Conservation (phyloP, 1,140 invertebrate species). For the Drosophila pruinosa region DNA sequence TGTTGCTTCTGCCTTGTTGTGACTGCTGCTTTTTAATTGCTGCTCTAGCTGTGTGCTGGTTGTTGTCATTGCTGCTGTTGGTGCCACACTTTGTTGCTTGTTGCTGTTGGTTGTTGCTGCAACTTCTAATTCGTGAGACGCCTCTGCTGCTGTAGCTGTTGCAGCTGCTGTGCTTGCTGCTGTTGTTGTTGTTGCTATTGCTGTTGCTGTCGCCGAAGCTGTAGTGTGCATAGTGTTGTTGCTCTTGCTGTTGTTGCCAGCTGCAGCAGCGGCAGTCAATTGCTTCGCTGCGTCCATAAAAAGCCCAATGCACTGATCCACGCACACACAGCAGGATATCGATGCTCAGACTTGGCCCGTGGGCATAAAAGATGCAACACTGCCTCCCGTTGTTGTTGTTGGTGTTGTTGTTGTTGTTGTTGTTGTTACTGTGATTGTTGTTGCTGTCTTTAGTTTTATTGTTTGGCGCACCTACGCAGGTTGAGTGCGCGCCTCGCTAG, state of each 20-base stretch:
- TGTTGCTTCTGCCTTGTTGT: conserved; percentile 5
- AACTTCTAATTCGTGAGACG: background rate
- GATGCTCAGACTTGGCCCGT: conserved; percentile 37
- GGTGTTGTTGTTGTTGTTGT: conserved; percentile 6
- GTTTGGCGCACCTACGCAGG: conserved; percentile 79
- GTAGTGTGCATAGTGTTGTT: conserved; percentile 26
- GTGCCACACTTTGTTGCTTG: background rate
- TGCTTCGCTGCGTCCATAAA: conserved; percentile 75
- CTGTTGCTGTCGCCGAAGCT: conserved; percentile 6
- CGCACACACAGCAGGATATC: conserved; percentile 77
- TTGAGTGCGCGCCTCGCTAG: conserved; percentile 26
- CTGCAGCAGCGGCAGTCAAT: conserved; percentile 69
- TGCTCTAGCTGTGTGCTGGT: conserved; percentile 6
- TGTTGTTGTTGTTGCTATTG: conserved; percentile 5
- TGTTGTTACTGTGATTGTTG: conserved; percentile 9
- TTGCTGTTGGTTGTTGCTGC: conserved; percentile 19
- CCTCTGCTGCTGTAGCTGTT: background rate
- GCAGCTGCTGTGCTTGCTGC: conserved; percentile 1
- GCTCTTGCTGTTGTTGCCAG: conserved; percentile 27
- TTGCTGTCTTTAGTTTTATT: conserved; percentile 54
- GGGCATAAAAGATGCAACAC: conserved; percentile 55
- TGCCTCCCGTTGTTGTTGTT: conserved; percentile 13
- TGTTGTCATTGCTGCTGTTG: background rate
- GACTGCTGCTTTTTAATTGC: conserved; percentile 11
- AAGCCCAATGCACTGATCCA: conserved; percentile 51